Conservation (phyloP, 2,888 invertebrate species). For the Acrobasis consociella region DNA sequence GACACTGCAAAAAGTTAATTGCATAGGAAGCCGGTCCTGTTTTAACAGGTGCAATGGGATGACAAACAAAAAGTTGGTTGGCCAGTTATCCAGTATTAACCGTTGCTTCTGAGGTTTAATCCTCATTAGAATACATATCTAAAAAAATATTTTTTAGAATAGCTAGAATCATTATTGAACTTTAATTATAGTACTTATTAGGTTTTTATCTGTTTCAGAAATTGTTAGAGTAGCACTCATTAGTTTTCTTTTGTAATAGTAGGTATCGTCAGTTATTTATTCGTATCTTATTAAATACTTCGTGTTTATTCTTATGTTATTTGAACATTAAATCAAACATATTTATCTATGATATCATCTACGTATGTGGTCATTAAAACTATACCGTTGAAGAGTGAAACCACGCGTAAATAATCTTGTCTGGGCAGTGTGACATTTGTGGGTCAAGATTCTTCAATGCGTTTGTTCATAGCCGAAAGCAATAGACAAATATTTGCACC, state of each 20-base stretch:
- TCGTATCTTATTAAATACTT: no score
- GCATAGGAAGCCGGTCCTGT: constrained; percentile 14
- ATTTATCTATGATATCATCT: neutral
- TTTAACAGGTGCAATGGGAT: constrained; percentile 18
- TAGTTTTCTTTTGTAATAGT: no score
- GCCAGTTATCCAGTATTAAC: constrained; percentile 10
- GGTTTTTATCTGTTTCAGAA: no score
- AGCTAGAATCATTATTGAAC: no score
- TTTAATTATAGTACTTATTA: no score
- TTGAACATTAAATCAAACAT: no score
- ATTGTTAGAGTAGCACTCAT: no score
- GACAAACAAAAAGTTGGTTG: constrained; percentile 17
- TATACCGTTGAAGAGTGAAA: constrained; percentile 6
- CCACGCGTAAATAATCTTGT: constrained; percentile 15
- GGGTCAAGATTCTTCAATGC: constrained; percentile 16
- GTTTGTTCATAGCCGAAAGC: constrained; percentile 21
- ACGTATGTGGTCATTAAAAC: constrained; percentile 7
- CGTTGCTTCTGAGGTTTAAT: constrained; percentile 2
- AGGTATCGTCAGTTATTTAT: no score
- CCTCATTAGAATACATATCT: no score
- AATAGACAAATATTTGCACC: constrained; percentile 22
- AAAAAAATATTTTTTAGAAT: no score
- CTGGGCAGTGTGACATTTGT: constrained; percentile 8
- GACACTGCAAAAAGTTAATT: constrained; percentile 18
- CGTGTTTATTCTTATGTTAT: no score